Conservation (phyloP, 2,797 vertebrate species). For the Scomberomorus guttatus region DNA sequence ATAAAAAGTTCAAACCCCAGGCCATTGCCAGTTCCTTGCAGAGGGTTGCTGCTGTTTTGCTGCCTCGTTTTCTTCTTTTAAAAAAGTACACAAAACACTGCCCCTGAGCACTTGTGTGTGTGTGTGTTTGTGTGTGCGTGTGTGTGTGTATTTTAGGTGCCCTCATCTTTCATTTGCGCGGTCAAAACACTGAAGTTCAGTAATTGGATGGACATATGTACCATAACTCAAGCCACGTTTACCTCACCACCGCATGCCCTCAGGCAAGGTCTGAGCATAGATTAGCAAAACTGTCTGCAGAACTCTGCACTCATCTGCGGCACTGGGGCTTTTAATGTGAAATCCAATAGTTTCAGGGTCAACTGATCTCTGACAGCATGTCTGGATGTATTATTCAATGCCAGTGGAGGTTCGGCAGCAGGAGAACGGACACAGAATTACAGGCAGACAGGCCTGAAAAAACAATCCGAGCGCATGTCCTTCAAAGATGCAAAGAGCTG, state of each 20-base stretch:
- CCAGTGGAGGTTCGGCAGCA: conserved; percentile 55
- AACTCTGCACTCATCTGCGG: conserved; percentile 64
- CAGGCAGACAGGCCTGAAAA: conserved; percentile 37
- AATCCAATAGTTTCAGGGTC: conserved; percentile 84
- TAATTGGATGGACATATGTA: conserved; percentile 79
- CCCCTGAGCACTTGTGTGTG: conserved; percentile 31
- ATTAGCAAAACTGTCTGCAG: conserved; percentile 77
- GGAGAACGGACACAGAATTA: conserved; percentile 60
- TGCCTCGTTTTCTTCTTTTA: conserved; percentile 21
- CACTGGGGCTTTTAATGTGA: conserved; percentile 74
- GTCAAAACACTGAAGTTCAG: conserved; percentile 63
- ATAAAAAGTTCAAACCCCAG: conserved; percentile 37
- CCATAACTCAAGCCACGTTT: conserved; percentile 68
- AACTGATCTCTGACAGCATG: conserved; percentile 80
- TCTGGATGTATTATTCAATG: conserved; percentile 81
- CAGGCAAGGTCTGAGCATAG: conserved; percentile 81
- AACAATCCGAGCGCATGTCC: conserved; percentile 45
- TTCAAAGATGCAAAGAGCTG: conserved; percentile 61
- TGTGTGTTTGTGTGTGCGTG: conserved; percentile 12
- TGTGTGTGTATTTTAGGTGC: conserved; percentile 26
- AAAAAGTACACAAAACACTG: conserved; percentile 27
- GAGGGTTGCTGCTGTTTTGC: conserved; percentile 35
- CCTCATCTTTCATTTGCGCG: conserved; percentile 66
- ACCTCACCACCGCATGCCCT: conserved; percentile 64
- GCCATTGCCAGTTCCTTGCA: conserved; percentile 7